These are phyloP conservation scores for Pristionchus entomophagus DNA, from an alignment of 2,888 invertebrate genomes.

Conservation along the genomic window DNA sequence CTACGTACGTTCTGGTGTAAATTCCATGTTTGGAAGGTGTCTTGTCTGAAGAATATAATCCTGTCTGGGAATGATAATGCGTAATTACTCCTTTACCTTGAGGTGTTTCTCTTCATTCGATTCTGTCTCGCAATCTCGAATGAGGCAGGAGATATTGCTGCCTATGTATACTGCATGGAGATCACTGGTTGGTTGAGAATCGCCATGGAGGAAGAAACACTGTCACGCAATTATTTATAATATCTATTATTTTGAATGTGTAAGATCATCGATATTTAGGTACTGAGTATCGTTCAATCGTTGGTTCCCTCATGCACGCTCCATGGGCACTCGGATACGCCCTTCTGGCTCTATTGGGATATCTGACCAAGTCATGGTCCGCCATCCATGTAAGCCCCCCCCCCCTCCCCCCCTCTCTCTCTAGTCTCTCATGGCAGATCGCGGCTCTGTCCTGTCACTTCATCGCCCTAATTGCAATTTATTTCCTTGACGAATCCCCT, in stretches of 20 bases:
- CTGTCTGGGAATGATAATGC: neutral
- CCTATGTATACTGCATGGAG: conserved; percentile 76
- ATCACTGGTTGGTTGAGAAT: conserved; percentile 68
- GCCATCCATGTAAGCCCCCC: conserved; percentile 65
- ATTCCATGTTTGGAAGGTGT: too few species aligned
- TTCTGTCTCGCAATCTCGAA: conserved; percentile 74
- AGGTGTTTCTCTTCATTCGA: conserved; percentile 73
- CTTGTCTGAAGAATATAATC: too few species aligned
- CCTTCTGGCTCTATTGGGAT: conserved; percentile 74
- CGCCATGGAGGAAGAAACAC: too few species aligned
- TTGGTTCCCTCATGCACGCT: conserved; percentile 75
- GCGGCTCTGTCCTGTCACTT: conserved; percentile 56
- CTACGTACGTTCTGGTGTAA: conserved; percentile 17
- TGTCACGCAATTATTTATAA: too few species aligned
- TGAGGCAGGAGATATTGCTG: conserved; percentile 76
- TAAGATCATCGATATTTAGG: too few species aligned
- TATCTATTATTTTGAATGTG: too few species aligned
- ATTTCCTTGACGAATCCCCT: conserved; percentile 71
- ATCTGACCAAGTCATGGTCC: conserved; percentile 72
- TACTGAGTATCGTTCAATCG: conserved; percentile 75
- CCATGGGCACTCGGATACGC: conserved; percentile 76
- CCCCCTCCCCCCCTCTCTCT: neutral
- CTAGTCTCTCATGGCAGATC: neutral
- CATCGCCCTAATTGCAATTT: conserved; percentile 63
- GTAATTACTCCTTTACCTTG: too few species aligned